Base-by-base conservation (phyloP, 2,113 vertebrate genomes). In the Burhinus bistriatus region DNA sequence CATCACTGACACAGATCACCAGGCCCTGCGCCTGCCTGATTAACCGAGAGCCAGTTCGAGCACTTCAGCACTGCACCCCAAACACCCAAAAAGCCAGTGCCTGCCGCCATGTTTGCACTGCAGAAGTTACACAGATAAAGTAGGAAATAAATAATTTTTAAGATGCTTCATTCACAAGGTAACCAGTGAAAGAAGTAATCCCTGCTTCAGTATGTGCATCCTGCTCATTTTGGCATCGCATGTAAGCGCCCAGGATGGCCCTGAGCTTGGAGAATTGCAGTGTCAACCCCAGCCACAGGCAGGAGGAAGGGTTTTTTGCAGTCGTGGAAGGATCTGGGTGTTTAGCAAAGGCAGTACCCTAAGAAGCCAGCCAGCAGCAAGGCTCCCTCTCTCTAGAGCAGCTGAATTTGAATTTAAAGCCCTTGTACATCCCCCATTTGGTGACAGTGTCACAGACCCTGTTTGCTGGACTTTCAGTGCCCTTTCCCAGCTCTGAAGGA, bases 311-410 rank as follows among this genome's bases (percentile, higher is more conserved):
- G 19, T 66, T 40, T 51, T 77, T 23, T 54, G 23, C 19, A 77
- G n/a, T 4, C 15, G 2, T 22, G 34, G 49, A 81, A 70, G 21
- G 18, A 59, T 10, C 6, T 2, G 17, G 34, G 9, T 79, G 4
- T 45, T 66, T 68, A 0, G 0, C 42, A 57, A n/a, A 6, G 15
- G 57, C 83, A 26, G 30, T 12, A 49, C 6, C n/a, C 38, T 4
- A 9, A 76, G 36, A 38, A 71, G 9, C 22, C 38, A 71, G 25
- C 65, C 51, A 62, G 54, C 51, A 69, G 68, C 15, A 9, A 57
- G n/a, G 17, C 40, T 70, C 49, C 3, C 22, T 42, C 44, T 55
- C 44, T n/a, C 14, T 44, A 68, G 19, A 58, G 30, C 71, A 70
- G 58, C 19, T 6, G 42, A 87, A 2, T 26, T 54, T 32, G 5